These are phyloP conservation scores for Aegithalos caudatus DNA, from an alignment of 2,113 vertebrate genomes.

Conservation along the genomic window DNA sequence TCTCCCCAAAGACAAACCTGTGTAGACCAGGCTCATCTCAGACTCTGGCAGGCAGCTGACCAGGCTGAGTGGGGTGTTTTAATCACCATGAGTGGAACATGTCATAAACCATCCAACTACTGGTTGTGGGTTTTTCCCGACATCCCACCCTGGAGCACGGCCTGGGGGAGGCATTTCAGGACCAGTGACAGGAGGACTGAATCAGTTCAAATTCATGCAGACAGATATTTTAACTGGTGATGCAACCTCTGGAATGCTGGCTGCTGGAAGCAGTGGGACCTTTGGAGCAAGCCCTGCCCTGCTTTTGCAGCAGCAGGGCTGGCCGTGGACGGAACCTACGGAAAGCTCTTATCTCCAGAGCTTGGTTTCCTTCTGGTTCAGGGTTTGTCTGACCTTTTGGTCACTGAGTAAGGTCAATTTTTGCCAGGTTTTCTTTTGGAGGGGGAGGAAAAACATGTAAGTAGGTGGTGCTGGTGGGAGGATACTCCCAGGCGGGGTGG, in stretches of 20 bases:
- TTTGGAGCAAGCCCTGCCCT: not conserved
- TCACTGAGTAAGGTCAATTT: not conserved
- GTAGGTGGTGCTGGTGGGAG: slow-evolving; percentile 31
- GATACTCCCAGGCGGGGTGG: not conserved
- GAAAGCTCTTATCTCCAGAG: slow-evolving; percentile 27
- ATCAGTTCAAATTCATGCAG: not conserved
- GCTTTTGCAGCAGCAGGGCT: not conserved
- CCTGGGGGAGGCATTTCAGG: not conserved
- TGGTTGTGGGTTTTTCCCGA: not conserved
- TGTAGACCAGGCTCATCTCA: not conserved
- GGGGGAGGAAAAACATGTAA: not conserved
- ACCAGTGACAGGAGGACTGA: not conserved
- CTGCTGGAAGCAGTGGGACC: not conserved
- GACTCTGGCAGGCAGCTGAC: not conserved
- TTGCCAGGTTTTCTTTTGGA: not conserved
- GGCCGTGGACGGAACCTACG: accelerated
- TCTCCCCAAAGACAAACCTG: not conserved
- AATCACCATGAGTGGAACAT: not conserved
- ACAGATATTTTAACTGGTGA: not conserved
- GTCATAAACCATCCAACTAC: not conserved
- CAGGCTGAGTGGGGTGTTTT: not conserved
- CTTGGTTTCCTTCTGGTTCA: slow-evolving; percentile 26
- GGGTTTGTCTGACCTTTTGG: slow-evolving; percentile 44
- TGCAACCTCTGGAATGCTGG: not conserved
- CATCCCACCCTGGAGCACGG: not conserved